Percentiles rank a stretch among this genome's conserved stretches.
Conservation (phyloP, 2,113 vertebrate genomes). For the Bujurquina vittata region DNA sequence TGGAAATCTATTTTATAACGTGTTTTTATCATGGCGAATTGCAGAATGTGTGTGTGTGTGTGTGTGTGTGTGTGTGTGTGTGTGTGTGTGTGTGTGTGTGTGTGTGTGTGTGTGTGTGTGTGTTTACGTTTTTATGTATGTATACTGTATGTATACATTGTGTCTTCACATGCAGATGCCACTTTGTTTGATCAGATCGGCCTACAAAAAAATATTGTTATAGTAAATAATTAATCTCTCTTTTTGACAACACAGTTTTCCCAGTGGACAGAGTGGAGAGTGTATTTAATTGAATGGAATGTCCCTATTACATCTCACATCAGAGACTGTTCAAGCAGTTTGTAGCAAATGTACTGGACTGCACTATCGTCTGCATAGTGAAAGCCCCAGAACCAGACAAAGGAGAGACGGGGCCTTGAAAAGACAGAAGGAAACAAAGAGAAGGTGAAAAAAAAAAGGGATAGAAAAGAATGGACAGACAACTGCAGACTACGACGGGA, state of each 20-base stretch:
- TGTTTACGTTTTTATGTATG: neutral
- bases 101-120: neutral
- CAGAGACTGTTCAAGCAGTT: neutral
- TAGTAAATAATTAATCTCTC: constrained; percentile 69
- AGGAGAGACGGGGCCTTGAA: neutral
- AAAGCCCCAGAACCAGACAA: neutral
- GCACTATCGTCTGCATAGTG: neutral
- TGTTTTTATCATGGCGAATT: too few species aligned
- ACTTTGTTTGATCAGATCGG: constrained; percentile 17
- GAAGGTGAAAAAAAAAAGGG: neutral
- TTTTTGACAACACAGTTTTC: constrained; percentile 59
- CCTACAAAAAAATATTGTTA: constrained; percentile 34
- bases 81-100: neutral
- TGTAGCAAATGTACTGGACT: neutral
- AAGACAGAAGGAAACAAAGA: neutral
- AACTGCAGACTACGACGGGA: constrained; percentile 13
- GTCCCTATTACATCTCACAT: constrained; percentile 49
- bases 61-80: neutral
- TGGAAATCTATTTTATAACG: too few species aligned
- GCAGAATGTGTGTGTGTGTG: neutral
- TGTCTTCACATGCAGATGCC: neutral
- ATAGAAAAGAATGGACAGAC: neutral
- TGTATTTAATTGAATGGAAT: constrained; percentile 64
- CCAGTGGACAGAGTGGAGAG: constrained; percentile 29
- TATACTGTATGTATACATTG: neutral